A percentile compares a stretch with the other conserved stretches of the same genome.
Conservation (phyloP, 2,797 vertebrate species). For the Enteromius treurensis region DNA sequence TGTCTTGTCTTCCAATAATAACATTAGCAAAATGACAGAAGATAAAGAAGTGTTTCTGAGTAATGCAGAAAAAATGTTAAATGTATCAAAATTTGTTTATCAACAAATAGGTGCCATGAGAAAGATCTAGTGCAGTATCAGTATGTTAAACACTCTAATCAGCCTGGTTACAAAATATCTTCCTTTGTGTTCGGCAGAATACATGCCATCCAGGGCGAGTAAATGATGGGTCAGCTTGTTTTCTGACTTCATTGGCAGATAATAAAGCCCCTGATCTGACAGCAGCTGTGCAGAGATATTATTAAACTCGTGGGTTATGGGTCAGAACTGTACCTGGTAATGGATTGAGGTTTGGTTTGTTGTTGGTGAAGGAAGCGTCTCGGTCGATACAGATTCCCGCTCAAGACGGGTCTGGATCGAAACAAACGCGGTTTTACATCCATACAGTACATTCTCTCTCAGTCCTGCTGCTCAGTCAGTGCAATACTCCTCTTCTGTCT, state of each 20-base stretch:
- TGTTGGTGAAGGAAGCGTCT: neutral
- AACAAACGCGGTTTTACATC: constrained; percentile 3
- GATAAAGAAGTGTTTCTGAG: neutral
- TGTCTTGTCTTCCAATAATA: neutral
- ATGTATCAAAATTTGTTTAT: neutral
- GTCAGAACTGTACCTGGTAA: neutral
- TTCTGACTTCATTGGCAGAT: no score
- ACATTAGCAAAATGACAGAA: neutral
- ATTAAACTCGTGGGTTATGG: neutral
- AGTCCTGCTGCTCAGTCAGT: neutral
- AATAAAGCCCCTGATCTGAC: neutral
- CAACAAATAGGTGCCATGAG: neutral
- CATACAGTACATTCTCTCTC: constrained; percentile 7
- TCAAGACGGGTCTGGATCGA: constrained; percentile 16
- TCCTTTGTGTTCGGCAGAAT: no score
- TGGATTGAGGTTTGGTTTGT: neutral
- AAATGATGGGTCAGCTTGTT: no score
- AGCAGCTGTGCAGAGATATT: neutral
- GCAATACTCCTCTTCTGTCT: neutral
- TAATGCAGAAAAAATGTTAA: neutral
- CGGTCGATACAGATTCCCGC: neutral
- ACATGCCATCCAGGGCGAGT: no score
- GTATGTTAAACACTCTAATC: no score
- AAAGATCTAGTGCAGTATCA: no score
- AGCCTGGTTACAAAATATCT: no score